A percentile compares a stretch with the other conserved stretches of the same genome.
These are phyloP conservation scores for Drosophila nigricruria DNA, from an alignment of 2,888 invertebrate genomes.

Conservation along the genomic window DNA sequence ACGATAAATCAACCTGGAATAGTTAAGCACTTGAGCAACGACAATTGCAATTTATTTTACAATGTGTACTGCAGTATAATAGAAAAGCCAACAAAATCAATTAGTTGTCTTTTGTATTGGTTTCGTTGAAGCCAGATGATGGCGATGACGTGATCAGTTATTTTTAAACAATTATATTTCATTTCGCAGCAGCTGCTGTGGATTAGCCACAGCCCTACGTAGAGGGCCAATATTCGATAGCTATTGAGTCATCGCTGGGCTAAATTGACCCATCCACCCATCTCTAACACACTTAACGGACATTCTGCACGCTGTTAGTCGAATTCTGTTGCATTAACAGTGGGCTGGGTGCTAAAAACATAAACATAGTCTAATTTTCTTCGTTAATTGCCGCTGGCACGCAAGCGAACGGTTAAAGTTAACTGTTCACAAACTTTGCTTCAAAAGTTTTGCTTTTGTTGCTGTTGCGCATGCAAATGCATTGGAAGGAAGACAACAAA, in stretches of 20 bases:
- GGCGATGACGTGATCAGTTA: slow-evolving; percentile 67
- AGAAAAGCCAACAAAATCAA: slow-evolving; percentile 43
- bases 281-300: not conserved
- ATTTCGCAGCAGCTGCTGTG: slow-evolving; percentile 29
- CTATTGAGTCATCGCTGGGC: slow-evolving; percentile 41
- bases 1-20: slow-evolving; percentile 26
- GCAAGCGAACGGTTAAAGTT: slow-evolving; percentile 33
- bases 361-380: slow-evolving; percentile 10
- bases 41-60: slow-evolving; percentile 16
- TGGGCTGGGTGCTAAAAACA: slow-evolving; percentile 1
- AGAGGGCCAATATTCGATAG: slow-evolving; percentile 30
- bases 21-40: slow-evolving; percentile 13
- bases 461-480: slow-evolving; percentile 46
- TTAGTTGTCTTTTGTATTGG: slow-evolving; percentile 47
- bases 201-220: slow-evolving; percentile 26
- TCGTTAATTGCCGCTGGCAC: slow-evolving; percentile 23
- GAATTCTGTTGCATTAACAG: slow-evolving; percentile 29
- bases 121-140: slow-evolving; percentile 47
- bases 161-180: slow-evolving; percentile 45
- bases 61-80: slow-evolving; percentile 10
- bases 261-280: not conserved
- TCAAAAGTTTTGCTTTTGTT: slow-evolving; percentile 31
- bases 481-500: slow-evolving; percentile 24
- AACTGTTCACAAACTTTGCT: slow-evolving; percentile 25
- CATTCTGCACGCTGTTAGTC: slow-evolving; percentile 25